phyloP scores from a whole-genome alignment of 2,888 invertebrate genomes.

The Hypsopygia costalis region DNA sequence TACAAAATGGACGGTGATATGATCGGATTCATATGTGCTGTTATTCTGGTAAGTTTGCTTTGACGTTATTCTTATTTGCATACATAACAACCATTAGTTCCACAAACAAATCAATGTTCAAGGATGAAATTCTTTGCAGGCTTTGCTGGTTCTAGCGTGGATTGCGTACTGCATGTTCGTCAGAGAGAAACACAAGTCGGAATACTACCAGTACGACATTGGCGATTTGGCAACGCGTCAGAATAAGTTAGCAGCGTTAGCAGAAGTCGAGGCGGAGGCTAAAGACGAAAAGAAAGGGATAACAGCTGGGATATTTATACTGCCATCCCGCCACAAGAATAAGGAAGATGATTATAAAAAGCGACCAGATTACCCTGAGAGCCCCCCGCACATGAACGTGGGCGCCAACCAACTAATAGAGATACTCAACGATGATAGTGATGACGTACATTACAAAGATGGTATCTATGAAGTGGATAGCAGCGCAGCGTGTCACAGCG shows the following conservation, averaged over 20 bases:
- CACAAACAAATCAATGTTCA: not conserved
- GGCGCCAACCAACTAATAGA: conserved; percentile 54
- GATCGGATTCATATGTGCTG: conserved; percentile 56
- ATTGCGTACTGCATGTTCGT: conserved; percentile 70
- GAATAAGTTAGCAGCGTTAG: conserved; percentile 35
- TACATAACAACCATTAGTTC: conserved; percentile 2
- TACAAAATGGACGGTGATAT: conserved; percentile 56
- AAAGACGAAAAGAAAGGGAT: conserved; percentile 40
- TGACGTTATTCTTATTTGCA: not conserved
- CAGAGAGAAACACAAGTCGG: conserved; percentile 59
- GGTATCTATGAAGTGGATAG: conserved; percentile 56
- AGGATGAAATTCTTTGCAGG: conserved; percentile 36
- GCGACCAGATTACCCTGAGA: conserved; percentile 68
- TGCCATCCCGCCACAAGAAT: conserved; percentile 56
- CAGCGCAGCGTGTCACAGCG: conserved; percentile 42
- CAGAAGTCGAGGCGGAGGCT: conserved; percentile 26
- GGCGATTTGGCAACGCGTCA: conserved; percentile 50
- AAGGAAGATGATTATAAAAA: conserved; percentile 47
- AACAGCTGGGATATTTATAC: conserved; percentile 52
- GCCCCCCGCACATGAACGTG: conserved; percentile 40
- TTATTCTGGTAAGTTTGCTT: conserved; percentile 57
- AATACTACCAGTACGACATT: conserved; percentile 52
- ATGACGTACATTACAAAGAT: conserved; percentile 42
- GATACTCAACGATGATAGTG: conserved; percentile 48
- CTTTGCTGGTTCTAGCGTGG: conserved; percentile 53